Conservation (phyloP, 2,888 invertebrate genomes). For the Rhaphigaster nebulosa region DNA sequence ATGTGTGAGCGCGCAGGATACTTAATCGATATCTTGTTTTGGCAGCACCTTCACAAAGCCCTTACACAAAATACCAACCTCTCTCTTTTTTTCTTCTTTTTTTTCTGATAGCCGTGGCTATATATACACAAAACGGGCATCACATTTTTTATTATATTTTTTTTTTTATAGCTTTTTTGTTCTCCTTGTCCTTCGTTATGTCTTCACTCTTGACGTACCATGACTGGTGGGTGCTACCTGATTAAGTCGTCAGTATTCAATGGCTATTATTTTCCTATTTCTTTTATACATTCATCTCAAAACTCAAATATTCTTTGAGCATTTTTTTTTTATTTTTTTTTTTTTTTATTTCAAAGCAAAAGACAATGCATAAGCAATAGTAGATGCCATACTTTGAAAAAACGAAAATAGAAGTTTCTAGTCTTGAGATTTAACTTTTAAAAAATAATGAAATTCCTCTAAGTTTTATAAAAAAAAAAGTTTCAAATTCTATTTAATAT, state of each 20-base stretch:
- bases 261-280: conserved; percentile 9
- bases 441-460: too few relatives aligned
- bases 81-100: neutral
- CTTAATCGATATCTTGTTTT: conserved; percentile 59
- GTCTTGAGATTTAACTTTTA: too few relatives aligned
- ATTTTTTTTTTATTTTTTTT: neutral
- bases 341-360: neutral
- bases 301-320: neutral
- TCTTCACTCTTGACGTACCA: conserved; percentile 9
- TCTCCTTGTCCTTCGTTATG: neutral
- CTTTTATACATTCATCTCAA: neutral
- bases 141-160: conserved; percentile 10
- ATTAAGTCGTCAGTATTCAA: conserved; percentile 21
- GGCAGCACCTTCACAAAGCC: conserved; percentile 52
- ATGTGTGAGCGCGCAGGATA: conserved; percentile 56
- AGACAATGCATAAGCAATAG: neutral
- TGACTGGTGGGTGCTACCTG: conserved; percentile 22
- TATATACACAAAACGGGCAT: conserved; percentile 13
- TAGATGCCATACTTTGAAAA: neutral
- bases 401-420: neutral
- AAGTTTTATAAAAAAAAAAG: too few relatives aligned
- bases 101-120: neutral
- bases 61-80: conserved; percentile 55
- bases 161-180: neutral
- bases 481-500: too few relatives aligned